Base-by-base conservation (phyloP, 64 coral and sea anemone species). In the Porites australiensis region DNA sequence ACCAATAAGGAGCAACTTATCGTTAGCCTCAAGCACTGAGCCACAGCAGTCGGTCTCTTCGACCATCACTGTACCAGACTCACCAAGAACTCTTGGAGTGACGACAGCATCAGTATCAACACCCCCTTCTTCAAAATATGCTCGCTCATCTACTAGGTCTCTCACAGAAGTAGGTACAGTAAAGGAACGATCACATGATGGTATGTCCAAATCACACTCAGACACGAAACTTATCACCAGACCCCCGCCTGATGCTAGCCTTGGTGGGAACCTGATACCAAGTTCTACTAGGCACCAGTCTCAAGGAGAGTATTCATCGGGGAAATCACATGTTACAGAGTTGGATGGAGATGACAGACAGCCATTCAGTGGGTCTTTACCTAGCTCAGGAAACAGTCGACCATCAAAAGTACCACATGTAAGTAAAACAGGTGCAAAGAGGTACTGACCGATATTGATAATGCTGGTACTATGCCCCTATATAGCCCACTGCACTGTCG, bases 1-100 rank as follows among this genome's bases (percentile, higher is more conserved):
- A n/a, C 81, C 81, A 84, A 47, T 84, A 68, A 63, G 81, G 10
- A 84, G 63, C 46, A 84, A 84, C 11, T 10, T 69, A 63, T 50
- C 81, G 6, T 44, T 37, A 49, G 15, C 6, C 9, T 14, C 81
- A 37, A 37, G 27, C 27, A 37, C 27, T 37, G 27, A 37, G 27
- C 27, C 27, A 37, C 3, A 69, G 9, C 45, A 84, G 18, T 23
- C 81, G 69, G 81, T 21, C 20, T 3, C 44, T 50, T 46, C 63
- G 68, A 84, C 27, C 15, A 13, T 0, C 19, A 67, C 18, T 18
- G 10, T 46, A 68, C 6, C 19, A 12, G 64, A 69, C 51, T 65
- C 45, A 65, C 81, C 63, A 68, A 84, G 81, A 37, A 67, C 81
- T 50, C 63, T 20, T 20, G 81, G 45, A 67, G 14, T 68, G 13